phyloP scores from a whole-genome alignment of 2,797 vertebrate species.

The Taeniopygia guttata region DNA sequence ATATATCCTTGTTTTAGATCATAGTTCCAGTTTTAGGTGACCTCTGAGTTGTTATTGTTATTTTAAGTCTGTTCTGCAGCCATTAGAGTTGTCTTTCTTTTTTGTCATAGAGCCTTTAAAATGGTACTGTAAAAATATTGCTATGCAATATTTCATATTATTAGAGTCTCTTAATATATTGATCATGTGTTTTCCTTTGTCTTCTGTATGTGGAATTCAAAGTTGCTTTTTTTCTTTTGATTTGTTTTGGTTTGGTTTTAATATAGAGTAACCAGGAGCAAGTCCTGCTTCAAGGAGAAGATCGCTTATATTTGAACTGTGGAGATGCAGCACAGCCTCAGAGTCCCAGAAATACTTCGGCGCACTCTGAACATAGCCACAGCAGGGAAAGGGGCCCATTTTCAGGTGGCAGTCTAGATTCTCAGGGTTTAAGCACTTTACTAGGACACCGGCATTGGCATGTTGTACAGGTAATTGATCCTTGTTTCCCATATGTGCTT shows the following conservation, averaged over 20 bases:
- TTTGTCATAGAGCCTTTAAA: background rate
- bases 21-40: background rate
- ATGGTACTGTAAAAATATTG: background rate
- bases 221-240: background rate
- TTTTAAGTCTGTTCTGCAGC: background rate
- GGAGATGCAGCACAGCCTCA: slow-evolving; percentile 90
- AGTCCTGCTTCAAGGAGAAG: slow-evolving; percentile 95
- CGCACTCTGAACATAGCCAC: slow-evolving; percentile 70
- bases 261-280: slow-evolving; percentile 96
- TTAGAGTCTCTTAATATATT: background rate
- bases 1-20: background rate
- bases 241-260: background rate
- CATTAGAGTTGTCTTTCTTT: background rate
- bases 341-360: slow-evolving; percentile 73
- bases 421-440: slow-evolving; percentile 99
- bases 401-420: slow-evolving; percentile 80
- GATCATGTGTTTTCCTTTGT: background rate
- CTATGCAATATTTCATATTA: background rate
- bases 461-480: slow-evolving; percentile 88
- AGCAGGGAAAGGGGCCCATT: slow-evolving; percentile 76
- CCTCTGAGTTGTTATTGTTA: background rate
- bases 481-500: background rate
- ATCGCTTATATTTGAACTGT: slow-evolving; percentile 95
- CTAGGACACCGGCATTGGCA: slow-evolving; percentile 99
- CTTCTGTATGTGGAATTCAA: background rate